These are phyloP conservation scores for Strongylocentrotus purpuratus DNA, from an alignment of 35 echinoderm and acorn worm genomes.

Conservation along the genomic window DNA sequence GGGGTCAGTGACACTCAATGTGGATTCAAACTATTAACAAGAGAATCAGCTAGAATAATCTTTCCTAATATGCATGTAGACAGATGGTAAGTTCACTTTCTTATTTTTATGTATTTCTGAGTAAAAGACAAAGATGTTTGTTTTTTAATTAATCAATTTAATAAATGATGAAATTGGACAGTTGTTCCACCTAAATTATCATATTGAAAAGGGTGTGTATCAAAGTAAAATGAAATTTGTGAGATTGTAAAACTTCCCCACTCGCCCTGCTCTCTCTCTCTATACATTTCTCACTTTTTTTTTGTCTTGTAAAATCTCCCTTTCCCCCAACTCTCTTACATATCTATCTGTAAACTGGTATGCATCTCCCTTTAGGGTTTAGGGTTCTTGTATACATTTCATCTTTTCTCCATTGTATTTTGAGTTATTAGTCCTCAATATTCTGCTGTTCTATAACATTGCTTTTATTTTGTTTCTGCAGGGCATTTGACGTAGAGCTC, in stretches of 20 bases:
- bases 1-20: slow-evolving; percentile 95
- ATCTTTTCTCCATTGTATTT: background rate
- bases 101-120: background rate
- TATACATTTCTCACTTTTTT: background rate
- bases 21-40: slow-evolving; percentile 90
- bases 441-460: background rate
- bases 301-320: background rate
- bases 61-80: slow-evolving; percentile 90
- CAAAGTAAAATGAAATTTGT: background rate
- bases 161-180: background rate
- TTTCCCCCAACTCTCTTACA: background rate
- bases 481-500: slow-evolving; percentile 99
- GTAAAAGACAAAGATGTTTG: background rate
- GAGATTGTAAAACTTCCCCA: background rate
- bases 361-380: background rate
- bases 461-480: slow-evolving; percentile 38
- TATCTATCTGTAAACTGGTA: background rate
- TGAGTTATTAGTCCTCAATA: too few species aligned
- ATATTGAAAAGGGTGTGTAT: background rate
- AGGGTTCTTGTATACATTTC: background rate
- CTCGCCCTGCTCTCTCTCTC: background rate
- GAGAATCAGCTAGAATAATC: slow-evolving; percentile 71
- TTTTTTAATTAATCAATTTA: background rate
- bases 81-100: slow-evolving; percentile 82
- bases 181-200: background rate